A percentile compares a stretch with the other conserved stretches of the same genome.
Conservation (phyloP, 2,113 vertebrate species). For the Panthera uncia region DNA sequence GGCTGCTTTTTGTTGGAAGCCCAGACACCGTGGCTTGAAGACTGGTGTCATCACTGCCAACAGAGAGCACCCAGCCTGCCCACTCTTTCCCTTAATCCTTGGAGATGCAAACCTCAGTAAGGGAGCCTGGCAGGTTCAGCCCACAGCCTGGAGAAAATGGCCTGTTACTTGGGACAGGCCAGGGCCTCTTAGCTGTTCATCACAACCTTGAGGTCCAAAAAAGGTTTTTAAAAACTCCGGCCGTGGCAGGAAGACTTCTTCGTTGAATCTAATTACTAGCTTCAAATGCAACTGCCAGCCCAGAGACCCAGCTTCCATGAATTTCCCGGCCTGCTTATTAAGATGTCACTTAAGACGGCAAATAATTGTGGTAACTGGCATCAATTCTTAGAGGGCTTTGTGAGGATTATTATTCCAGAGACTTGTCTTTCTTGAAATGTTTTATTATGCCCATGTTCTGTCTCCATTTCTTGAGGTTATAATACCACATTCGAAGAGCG, state of each 20-base stretch:
- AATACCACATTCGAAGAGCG: background rate
- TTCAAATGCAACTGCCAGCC: conserved; percentile 18
- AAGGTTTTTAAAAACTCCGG: background rate
- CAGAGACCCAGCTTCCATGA: background rate
- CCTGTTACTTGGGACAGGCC: background rate
- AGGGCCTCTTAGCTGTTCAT: background rate
- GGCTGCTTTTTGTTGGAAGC: background rate
- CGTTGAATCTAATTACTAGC: background rate
- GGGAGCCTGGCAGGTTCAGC: background rate
- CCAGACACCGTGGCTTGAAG: background rate
- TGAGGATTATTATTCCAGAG: conserved; percentile 32
- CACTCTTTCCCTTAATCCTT: background rate
- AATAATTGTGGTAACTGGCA: conserved; percentile 58
- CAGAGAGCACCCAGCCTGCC: background rate
- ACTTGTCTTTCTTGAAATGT: conserved; percentile 48
- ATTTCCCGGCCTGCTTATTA: conserved; percentile 56
- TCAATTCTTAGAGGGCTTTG: conserved; percentile 3
- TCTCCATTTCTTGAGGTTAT: conserved; percentile 1
- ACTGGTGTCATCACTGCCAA: background rate
- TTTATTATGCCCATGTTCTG: background rate
- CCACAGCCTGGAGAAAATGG: background rate
- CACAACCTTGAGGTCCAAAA: background rate
- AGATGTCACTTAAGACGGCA: conserved; percentile 53
- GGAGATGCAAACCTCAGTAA: background rate
- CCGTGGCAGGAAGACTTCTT: background rate